Percentiles rank a stretch among this genome's conserved stretches.
Evolutionary conservation across 2,113 vertebrate genomes (phyloP).

Genomic region (Mesitornis unicolor): DNA sequence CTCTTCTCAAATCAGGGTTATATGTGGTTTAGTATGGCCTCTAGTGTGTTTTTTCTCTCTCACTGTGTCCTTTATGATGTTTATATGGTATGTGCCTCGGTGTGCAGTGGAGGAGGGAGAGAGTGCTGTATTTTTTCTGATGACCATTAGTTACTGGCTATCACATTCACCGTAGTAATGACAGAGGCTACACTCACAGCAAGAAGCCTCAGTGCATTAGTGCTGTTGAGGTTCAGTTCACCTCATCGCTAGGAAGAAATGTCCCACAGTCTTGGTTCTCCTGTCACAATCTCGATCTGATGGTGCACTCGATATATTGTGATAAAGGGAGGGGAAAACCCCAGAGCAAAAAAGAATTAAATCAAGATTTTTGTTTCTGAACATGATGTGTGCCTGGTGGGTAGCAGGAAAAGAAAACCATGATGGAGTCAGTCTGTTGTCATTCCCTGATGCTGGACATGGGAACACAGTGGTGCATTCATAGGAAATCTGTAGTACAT

Average conservation of each 20-base stretch:
- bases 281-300: not conserved
- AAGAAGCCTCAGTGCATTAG: not conserved
- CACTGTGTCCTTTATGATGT: not conserved
- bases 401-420: not conserved
- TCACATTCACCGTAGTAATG: not conserved
- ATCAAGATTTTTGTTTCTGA: not conserved
- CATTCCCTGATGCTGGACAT: not conserved
- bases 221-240: not conserved
- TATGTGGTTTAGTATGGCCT: conserved; percentile 11
- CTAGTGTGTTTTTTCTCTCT: conserved; percentile 42
- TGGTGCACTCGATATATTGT: not conserved
- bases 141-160: conserved; percentile 46
- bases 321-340: not conserved
- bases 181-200: not conserved
- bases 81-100: not conserved
- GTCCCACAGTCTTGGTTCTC: not conserved
- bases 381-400: not conserved
- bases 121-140: not conserved
- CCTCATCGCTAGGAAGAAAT: not conserved
- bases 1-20: not conserved
- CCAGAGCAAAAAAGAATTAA: not conserved
- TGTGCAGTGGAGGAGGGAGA: not conserved
- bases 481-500: not conserved
- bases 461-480: not conserved
- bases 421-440: not conserved